A percentile compares a stretch with the other conserved stretches of the same genome.
phyloP scores from a whole-genome alignment of 2,888 invertebrate genomes.

The Eristalinus aeneus region DNA sequence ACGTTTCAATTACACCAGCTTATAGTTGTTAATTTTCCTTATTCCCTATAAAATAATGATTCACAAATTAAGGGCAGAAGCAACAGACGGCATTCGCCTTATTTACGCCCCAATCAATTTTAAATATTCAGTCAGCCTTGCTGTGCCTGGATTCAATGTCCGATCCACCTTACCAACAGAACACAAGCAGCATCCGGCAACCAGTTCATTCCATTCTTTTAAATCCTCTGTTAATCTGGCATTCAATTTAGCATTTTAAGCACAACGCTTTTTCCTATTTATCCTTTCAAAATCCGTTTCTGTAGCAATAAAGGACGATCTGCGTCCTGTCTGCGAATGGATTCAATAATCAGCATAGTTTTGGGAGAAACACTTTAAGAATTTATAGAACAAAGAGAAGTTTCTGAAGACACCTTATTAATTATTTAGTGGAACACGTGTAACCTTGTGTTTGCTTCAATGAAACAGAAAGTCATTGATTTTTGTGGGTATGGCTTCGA shows the following conservation, averaged over 20 bases:
- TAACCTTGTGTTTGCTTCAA: neutral
- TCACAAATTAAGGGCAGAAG: constrained; percentile 33
- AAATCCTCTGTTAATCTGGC: constrained; percentile 70
- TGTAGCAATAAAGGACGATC: constrained; percentile 19
- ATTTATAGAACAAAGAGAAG: constrained; percentile 59
- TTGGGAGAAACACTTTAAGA: constrained; percentile 52
- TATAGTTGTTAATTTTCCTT: constrained; percentile 54
- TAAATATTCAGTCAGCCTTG: neutral
- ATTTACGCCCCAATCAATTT: constrained; percentile 15
- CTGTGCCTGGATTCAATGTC: neutral
- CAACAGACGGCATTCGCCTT: constrained; percentile 18
- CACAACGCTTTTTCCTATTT: constrained; percentile 70
- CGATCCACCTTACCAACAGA: neutral
- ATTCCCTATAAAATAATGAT: constrained; percentile 58
- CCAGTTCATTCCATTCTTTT: constrained; percentile 38
- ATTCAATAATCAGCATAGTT: constrained; percentile 10
- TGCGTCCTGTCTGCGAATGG: neutral
- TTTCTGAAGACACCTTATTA: constrained; percentile 31
- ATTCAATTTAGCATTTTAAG: constrained; percentile 70
- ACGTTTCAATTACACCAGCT: constrained; percentile 60
- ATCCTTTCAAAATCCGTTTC: constrained; percentile 61
- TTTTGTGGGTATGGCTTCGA: neutral
- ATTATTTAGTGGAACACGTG: neutral
- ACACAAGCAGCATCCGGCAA: neutral
- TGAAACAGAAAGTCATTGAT: neutral